Conservation (phyloP, 2,888 invertebrate species). For the Myathropa florea region DNA sequence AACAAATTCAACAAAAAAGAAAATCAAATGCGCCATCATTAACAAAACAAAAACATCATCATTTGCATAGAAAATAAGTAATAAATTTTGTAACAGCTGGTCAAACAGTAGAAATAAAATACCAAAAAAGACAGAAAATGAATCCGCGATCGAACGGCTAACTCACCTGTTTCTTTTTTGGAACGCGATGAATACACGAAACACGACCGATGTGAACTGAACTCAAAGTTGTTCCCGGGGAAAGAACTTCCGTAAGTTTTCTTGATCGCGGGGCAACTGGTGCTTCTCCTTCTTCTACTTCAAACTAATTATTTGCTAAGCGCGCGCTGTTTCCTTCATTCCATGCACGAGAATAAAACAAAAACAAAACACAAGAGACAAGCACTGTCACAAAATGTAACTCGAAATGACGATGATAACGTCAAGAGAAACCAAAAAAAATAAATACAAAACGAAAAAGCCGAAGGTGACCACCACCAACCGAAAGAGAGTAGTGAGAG, state of each 20-base stretch:
- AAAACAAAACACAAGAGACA: constrained; percentile 1
- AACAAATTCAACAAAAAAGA: background rate
- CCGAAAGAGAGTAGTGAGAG: constrained; percentile 28
- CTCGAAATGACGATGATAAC: constrained; percentile 15
- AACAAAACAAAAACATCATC: background rate
- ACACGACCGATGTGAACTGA: constrained; percentile 56
- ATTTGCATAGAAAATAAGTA: background rate
- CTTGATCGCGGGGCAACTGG: constrained; percentile 24
- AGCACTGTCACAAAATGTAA: constrained; percentile 39
- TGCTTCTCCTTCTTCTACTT: constrained; percentile 28
- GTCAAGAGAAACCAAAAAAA: constrained; percentile 7
- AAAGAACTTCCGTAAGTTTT: constrained; percentile 50
- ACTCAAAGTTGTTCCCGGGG: constrained; percentile 36
- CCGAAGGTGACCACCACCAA: background rate
- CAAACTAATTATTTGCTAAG: constrained; percentile 29
- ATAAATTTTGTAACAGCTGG: constrained; percentile 25
- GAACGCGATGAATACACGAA: constrained; percentile 42
- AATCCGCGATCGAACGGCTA: constrained; percentile 21
- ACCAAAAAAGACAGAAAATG: background rate
- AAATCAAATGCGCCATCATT: background rate
- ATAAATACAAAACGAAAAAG: background rate
- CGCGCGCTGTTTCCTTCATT: constrained; percentile 13
- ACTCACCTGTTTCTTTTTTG: constrained; percentile 62
- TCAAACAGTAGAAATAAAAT: constrained; percentile 20
- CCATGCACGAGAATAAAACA: background rate